Base-by-base conservation (phyloP, 2,888 invertebrate species). In the Chrysodeixis includens region DNA sequence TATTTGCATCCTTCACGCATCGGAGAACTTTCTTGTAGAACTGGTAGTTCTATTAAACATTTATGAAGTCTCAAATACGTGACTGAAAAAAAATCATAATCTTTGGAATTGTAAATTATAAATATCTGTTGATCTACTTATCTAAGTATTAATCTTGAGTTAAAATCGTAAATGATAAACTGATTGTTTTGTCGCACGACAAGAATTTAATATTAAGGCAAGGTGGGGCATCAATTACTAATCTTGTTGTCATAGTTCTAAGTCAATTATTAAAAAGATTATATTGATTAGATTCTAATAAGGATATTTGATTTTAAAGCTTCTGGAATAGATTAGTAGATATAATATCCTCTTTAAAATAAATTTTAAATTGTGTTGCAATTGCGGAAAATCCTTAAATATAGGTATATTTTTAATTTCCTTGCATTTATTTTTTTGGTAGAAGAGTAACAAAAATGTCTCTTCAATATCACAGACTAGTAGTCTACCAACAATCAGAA, bases 21-120 rank as follows among this genome's bases (percentile, higher is more conserved):
- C n/a, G n/a, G 1, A 32, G 5, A n/a, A 2, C 2, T 40, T 14
- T 49, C 35, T 22, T 46, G 30, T n/a, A 73, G 73, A 18, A 30
- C 30, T 8, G 64, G 69, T 73, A 69, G 73, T 0, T 40, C 1
- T n/a, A 5, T 6, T 1, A 6, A 40, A n/a, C 1, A n/a, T 40
- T 12, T 10, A 1, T 10, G 9, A 5, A 35, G 35, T 14, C 12
- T 35, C 6, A 40, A 40, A 40, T 40, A 40, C 40, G 40, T 40
- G 40, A 40, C 40, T 40, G 40, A 40, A 40, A 40, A n/a, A 40
- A 40, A 40, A 40, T 2, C 35, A 40, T n/a, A 4, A 40, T 40
- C 40, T n/a, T n/a, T 40, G 4, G n/a, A 40, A 40, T 40, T 4
- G 40, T 40, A 5, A 6, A 40, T n/a, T 14, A 5, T 35, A 12